phyloP scores from a whole-genome alignment of 2,888 invertebrate species.

The Noctua pronuba region DNA sequence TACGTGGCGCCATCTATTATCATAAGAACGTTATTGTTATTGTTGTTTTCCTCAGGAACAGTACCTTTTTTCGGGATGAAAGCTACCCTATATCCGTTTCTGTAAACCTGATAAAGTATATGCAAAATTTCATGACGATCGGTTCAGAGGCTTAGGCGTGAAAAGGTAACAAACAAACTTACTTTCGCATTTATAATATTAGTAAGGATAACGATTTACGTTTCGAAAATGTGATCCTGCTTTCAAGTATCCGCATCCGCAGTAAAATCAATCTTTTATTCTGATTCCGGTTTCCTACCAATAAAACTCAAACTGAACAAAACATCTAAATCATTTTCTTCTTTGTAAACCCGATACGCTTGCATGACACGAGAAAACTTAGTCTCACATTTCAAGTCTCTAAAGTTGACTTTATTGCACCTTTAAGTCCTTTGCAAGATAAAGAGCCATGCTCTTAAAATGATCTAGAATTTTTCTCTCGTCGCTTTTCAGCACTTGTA shows the following conservation, averaged over 20 bases:
- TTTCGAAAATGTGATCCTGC: background rate
- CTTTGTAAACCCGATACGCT: constrained; percentile 21
- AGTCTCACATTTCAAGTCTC: constrained; percentile 24
- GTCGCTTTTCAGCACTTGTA: constrained; percentile 7
- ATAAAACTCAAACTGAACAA: constrained; percentile 8
- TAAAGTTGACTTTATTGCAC: constrained; percentile 52
- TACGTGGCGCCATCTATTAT: too few species aligned
- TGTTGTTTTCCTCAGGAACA: too few species aligned
- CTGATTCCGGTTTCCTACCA: background rate
- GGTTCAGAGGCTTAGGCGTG: too few species aligned
- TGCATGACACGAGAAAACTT: constrained; percentile 23
- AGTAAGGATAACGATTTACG: too few species aligned
- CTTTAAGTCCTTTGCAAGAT: constrained; percentile 35
- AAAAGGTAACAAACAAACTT: too few species aligned
- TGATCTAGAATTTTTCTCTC: constrained; percentile 28
- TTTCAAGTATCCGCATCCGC: background rate
- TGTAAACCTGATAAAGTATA: too few species aligned
- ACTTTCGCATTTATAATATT: too few species aligned
- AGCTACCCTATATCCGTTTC: too few species aligned
- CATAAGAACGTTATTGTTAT: too few species aligned
- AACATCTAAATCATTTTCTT: constrained; percentile 34
- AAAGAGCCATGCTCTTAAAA: constrained; percentile 32
- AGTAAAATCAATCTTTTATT: background rate
- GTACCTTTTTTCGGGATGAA: too few species aligned
- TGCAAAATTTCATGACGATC: too few species aligned